phyloP scores from a whole-genome alignment of 2,888 invertebrate genomes.

The Drosophila anceps region DNA sequence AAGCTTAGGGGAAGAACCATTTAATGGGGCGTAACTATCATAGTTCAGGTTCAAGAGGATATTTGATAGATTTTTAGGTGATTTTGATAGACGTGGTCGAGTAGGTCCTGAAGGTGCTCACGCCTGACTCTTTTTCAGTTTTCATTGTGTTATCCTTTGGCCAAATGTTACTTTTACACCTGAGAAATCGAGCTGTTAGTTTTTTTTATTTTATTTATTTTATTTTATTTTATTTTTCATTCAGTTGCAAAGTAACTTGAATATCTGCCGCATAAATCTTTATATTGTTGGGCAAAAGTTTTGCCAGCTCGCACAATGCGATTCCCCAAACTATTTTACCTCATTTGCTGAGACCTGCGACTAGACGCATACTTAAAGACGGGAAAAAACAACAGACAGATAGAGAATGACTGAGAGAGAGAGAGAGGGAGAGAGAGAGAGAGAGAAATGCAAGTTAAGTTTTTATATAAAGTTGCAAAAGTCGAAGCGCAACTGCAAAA shows the following conservation, averaged over 20 bases:
- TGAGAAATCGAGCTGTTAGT: constrained; percentile 14
- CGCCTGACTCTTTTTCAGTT: too few species aligned
- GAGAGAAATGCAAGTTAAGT: constrained; percentile 19
- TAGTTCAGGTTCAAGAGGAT: too few species aligned
- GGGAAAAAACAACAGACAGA: not conserved
- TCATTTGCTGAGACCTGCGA: constrained; percentile 62
- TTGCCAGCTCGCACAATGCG: constrained; percentile 38
- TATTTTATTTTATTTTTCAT: not conserved
- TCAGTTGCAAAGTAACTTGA: constrained; percentile 34
- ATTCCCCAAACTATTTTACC: constrained; percentile 67
- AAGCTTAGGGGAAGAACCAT: too few species aligned
- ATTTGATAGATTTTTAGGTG: too few species aligned
- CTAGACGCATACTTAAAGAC: constrained; percentile 49
- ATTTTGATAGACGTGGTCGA: too few species aligned
- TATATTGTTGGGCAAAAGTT: constrained; percentile 51
- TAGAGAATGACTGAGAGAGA: not conserved
- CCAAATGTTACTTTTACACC: constrained; percentile 21
- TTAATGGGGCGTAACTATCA: too few species aligned
- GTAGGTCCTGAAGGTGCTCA: too few species aligned
- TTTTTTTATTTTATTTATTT: not conserved
- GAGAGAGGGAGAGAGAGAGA: not conserved
- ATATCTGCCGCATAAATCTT: constrained; percentile 70
- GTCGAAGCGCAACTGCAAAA: constrained; percentile 59
- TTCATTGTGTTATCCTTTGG: not conserved
- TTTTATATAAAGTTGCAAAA: constrained; percentile 49